These are phyloP conservation scores for Girardinus metallicus DNA, from an alignment of 2,797 vertebrate genomes.

Conservation along the genomic window DNA sequence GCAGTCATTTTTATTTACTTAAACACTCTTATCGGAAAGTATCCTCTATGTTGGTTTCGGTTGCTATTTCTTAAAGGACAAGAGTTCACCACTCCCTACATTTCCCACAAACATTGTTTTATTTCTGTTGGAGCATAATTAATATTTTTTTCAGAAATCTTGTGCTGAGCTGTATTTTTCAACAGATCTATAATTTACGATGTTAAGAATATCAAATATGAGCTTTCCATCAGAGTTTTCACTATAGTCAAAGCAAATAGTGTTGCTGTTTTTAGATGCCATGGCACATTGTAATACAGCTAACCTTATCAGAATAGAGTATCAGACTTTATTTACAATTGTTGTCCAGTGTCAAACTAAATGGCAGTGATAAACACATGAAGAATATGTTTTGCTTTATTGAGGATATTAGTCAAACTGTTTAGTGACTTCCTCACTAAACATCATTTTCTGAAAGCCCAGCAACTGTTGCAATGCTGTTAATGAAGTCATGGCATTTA, in stretches of 20 bases:
- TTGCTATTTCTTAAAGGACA: slow-evolving; percentile 59
- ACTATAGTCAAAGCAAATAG: neutral
- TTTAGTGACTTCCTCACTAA: neutral
- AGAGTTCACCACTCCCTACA: slow-evolving; percentile 27
- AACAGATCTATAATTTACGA: neutral
- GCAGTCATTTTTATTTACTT: slow-evolving; percentile 22
- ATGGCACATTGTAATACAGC: neutral
- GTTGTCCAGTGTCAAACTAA: neutral
- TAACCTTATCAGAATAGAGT: neutral
- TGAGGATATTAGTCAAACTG: neutral
- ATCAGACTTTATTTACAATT: neutral
- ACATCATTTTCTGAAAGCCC: neutral
- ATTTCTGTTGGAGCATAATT: slow-evolving; percentile 22
- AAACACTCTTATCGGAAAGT: slow-evolving; percentile 43
- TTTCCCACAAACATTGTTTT: slow-evolving; percentile 51
- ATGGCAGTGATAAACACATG: neutral
- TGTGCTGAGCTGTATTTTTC: neutral
- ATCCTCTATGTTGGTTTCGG: slow-evolving; percentile 32
- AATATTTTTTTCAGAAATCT: slow-evolving; percentile 8
- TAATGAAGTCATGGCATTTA: neutral
- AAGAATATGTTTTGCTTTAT: neutral
- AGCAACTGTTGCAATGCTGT: neutral
- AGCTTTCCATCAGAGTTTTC: neutral
- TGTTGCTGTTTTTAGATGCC: neutral
- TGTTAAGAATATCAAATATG: neutral